Conservation (phyloP, 2,888 invertebrate genomes). For the Tetranychus truncatus region DNA sequence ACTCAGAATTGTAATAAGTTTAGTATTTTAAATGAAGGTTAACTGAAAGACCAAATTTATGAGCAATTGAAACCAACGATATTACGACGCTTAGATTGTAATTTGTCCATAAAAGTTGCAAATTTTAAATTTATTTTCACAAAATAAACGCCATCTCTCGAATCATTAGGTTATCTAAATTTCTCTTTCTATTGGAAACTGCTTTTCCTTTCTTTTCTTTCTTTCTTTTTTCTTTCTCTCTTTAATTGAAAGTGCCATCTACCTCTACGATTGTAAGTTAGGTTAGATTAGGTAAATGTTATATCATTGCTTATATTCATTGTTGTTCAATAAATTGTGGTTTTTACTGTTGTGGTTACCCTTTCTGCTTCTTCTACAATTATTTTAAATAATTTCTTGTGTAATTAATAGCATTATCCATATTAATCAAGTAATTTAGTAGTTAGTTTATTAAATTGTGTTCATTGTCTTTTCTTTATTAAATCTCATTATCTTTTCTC, state of each 20-base stretch:
- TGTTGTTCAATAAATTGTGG: neutral
- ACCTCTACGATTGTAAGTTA: too few species aligned
- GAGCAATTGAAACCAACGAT: too few species aligned
- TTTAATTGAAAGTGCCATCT: neutral
- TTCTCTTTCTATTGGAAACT: neutral
- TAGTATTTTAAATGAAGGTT: too few species aligned
- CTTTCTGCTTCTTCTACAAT: neutral
- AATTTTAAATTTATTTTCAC: too few species aligned
- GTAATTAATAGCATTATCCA: neutral
- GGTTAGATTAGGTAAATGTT: too few species aligned
- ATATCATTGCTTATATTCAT: too few species aligned
- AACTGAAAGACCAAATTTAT: too few species aligned
- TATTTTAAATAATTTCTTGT: neutral
- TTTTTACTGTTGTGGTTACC: neutral
- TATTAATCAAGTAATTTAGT: neutral
- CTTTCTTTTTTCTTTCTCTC: constrained; percentile 3
- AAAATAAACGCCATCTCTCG: too few species aligned
- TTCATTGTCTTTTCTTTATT: neutral
- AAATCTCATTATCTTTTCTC: neutral
- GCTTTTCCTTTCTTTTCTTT: neutral
- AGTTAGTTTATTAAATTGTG: neutral
- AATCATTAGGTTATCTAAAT: neutral
- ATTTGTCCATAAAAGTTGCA: too few species aligned
- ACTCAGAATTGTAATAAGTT: too few species aligned
- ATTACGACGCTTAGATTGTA: too few species aligned